Base-by-base conservation (phyloP, 1,140 invertebrate species). In the Lasaia peninsularis region DNA sequence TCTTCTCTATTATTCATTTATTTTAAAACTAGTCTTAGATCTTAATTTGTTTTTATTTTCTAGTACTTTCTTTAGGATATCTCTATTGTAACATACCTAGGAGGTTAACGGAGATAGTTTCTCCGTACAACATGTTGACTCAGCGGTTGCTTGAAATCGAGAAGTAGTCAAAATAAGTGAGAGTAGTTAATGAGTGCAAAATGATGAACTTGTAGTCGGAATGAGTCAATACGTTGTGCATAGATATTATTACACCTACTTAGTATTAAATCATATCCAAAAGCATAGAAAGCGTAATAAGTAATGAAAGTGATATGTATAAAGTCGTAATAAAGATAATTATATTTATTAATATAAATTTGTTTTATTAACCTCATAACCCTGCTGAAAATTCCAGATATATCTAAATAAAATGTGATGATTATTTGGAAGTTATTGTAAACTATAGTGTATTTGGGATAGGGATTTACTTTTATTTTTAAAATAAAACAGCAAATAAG, bases 11-110 rank as follows among this genome's bases (percentile, higher is more conserved):
- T 48, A 48, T 48, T 48, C 53, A 40, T 48, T 44, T 9, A 44
- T 28, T 28, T 37, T 18, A 18, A 55, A 44, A 55, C 53, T 55
- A 55, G 53, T 55, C 53, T 48, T 55, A 55, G 53, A 18, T 55
- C 35, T 33, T 56, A 56, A 44, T 48, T 44, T 33, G 24, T 40
- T 44, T 40, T 56, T 18, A 56, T 44, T 52, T 18, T 31, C 32
- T 33, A 34, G 32, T 32, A 40, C 28, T 56, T 48, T 12, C 40
- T 9, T 44, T 24, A 44, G 20, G 14, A 40, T 44, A 37, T 56
- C 35, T 56, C 10, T 48, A 21, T 48, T 21, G 44, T 24, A 21
- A 12, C n/a, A 20, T 48, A 48, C 20, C 20, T 48, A 48, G 16
- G 5, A 21, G 20, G 20, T 21, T 48, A 21, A 21, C 2, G 20